These are phyloP conservation scores for Tichodroma muraria DNA, from an alignment of 2,113 vertebrate genomes.

Conservation along the genomic window DNA sequence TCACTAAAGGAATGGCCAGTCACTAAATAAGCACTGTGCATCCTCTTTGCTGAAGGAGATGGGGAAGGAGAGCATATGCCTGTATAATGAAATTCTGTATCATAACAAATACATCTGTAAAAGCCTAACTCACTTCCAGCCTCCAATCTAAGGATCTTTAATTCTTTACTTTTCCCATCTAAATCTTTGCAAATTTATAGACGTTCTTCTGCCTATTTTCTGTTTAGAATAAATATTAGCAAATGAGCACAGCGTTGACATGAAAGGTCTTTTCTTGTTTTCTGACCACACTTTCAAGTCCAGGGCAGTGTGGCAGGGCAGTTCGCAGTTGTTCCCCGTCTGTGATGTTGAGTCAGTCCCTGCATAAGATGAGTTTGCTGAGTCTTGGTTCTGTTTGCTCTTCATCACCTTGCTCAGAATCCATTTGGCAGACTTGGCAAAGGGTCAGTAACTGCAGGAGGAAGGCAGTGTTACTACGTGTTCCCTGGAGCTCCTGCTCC, in stretches of 20 bases:
- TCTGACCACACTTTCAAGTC: neutral
- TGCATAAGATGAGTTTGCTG: neutral
- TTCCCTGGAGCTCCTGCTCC: neutral
- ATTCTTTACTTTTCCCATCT: neutral
- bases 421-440: neutral
- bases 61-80: neutral
- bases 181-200: neutral
- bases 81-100: neutral
- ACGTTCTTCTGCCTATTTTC: neutral
- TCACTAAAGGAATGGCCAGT: neutral
- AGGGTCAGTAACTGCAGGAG: neutral
- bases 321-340: neutral
- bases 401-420: neutral
- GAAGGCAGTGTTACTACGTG: neutral
- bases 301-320: neutral
- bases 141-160: neutral
- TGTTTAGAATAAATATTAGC: neutral
- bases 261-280: neutral
- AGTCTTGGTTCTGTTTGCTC: neutral
- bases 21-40: neutral
- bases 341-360: neutral
- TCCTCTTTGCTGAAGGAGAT: neutral
- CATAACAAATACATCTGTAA: neutral
- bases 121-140: neutral
- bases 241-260: fast-evolving